Conservation (phyloP, 1,140 invertebrate species). For the Eulimnadia texana region DNA sequence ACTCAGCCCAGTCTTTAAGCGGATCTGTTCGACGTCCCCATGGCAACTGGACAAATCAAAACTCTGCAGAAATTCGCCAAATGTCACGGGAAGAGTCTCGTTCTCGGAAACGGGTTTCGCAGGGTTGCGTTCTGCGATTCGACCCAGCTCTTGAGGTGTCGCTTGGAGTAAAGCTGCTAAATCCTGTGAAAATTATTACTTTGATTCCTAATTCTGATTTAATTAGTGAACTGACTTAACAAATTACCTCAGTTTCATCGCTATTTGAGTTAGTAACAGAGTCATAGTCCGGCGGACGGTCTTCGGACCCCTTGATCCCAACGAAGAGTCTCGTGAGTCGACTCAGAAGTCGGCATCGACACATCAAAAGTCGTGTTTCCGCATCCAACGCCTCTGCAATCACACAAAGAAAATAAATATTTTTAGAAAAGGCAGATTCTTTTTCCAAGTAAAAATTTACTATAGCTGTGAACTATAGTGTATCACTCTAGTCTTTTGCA, state of each 20-base stretch:
- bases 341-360: not conserved
- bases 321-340: not conserved
- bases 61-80: conserved; percentile 4
- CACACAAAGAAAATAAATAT: not conserved
- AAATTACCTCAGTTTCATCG: not conserved
- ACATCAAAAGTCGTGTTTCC: conserved; percentile 2
- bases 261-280: not conserved
- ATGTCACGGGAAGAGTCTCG: too few relatives aligned
- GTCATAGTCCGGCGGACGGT: conserved; percentile 9
- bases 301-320: not conserved
- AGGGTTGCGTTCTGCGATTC: not conserved
- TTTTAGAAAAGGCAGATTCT: not conserved
- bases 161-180: not conserved
- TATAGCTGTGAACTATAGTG: too few relatives aligned
- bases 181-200: not conserved
- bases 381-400: conserved; percentile 7
- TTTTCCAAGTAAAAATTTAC: too few relatives aligned
- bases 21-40: not conserved
- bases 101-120: too few relatives aligned
- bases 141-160: not conserved
- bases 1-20: not conserved
- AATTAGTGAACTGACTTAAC: not conserved
- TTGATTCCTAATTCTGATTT: not conserved
- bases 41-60: conserved; percentile 8
- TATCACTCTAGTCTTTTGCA: too few relatives aligned